Percentiles rank a stretch among this genome's conserved stretches.
Evolutionary conservation across 2,888 invertebrate genomes (phyloP).

Genomic region (Tenthredo scrophulariae): DNA sequence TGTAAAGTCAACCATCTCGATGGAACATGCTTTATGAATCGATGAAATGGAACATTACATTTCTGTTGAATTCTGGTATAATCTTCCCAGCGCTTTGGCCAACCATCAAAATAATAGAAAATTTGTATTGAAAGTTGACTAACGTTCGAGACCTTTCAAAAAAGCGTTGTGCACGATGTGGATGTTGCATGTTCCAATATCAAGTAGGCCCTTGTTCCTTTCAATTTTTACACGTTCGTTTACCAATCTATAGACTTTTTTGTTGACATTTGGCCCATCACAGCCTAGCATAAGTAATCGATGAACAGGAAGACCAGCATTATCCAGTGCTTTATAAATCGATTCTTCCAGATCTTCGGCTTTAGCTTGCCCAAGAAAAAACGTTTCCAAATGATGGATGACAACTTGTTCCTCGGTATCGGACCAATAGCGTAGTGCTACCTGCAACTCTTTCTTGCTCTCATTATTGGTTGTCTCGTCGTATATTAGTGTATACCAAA

Average conservation of each 20-base stretch:
- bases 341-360: conserved; percentile 22
- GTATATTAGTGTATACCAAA: neutral
- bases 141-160: conserved; percentile 38
- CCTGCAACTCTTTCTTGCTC: conserved; percentile 30
- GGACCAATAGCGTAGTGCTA: conserved; percentile 28
- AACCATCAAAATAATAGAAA: conserved; percentile 56
- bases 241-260: conserved; percentile 24
- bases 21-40: conserved; percentile 56
- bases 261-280: conserved; percentile 30
- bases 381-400: conserved; percentile 35
- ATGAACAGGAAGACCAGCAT: conserved; percentile 23
- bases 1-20: conserved; percentile 56
- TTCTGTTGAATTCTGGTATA: conserved; percentile 54
- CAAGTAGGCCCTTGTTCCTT: conserved; percentile 8
- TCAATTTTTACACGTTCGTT: conserved; percentile 22
- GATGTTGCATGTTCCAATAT: conserved; percentile 36
- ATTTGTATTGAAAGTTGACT: conserved; percentile 46
- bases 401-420: conserved; percentile 30
- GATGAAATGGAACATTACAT: conserved; percentile 51
- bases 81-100: conserved; percentile 54
- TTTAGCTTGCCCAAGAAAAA: conserved; percentile 34
- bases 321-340: conserved; percentile 20
- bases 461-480: conserved; percentile 24
- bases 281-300: conserved; percentile 26
- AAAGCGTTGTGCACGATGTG: conserved; percentile 38